These are phyloP conservation scores for Sinella curviseta DNA, from an alignment of 1,140 invertebrate species.

Conservation along the genomic window DNA sequence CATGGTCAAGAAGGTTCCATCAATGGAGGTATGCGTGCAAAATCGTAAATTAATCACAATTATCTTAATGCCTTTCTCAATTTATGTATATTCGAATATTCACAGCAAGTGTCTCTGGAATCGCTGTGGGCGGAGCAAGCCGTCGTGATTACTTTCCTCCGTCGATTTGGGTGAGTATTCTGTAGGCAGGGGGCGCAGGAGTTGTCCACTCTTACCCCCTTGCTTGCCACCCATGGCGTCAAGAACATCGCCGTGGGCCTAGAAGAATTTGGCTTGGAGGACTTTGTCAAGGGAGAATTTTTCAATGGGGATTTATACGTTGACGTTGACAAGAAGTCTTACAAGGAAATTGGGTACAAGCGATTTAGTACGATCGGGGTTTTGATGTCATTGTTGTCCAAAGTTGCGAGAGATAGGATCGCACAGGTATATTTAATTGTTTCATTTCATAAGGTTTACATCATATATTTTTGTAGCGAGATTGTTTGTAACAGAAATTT, in stretches of 20 bases:
- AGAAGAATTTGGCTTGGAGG: constrained; percentile 64
- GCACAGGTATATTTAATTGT: constrained; percentile 59
- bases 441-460: too few relatives aligned
- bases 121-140: constrained; percentile 55
- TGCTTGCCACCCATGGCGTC: constrained; percentile 63
- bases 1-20: constrained; percentile 30
- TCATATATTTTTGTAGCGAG: too few relatives aligned
- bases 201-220: constrained; percentile 62
- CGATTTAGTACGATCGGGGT: constrained; percentile 61
- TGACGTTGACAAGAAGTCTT: constrained; percentile 62
- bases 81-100: too few relatives aligned
- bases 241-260: constrained; percentile 65
- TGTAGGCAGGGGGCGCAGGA: constrained; percentile 67
- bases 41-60: neutral
- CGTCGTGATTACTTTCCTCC: constrained; percentile 65
- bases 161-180: constrained; percentile 68
- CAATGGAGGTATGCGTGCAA: constrained; percentile 28
- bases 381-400: constrained; percentile 61
- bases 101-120: constrained; percentile 53
- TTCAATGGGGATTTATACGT: constrained; percentile 66
- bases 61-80: too few relatives aligned
- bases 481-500: too few relatives aligned
- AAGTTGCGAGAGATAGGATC: constrained; percentile 61
- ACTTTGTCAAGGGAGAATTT: constrained; percentile 65
- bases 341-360: constrained; percentile 63